These are phyloP conservation scores for Lasiurus borealis DNA, from an alignment of 2,113 vertebrate species.

Conservation along the genomic window DNA sequence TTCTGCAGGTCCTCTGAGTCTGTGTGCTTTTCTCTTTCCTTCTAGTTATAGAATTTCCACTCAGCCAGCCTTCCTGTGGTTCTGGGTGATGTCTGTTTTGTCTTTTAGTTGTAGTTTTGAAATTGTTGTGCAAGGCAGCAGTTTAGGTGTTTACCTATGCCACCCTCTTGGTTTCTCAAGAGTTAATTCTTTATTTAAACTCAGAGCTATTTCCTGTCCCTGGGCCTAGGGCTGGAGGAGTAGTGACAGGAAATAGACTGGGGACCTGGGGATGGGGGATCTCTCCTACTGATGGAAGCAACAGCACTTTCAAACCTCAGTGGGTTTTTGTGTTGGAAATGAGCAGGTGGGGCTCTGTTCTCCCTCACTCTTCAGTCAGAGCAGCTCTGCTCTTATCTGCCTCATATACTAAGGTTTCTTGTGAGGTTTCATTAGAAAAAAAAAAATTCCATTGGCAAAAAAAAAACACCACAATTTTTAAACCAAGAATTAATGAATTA, in stretches of 20 bases:
- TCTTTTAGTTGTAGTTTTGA: no score
- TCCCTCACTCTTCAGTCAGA: background rate
- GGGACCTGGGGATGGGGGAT: background rate
- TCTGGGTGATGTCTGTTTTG: no score
- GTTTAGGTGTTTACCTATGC: no score
- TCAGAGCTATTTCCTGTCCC: conserved; percentile 38
- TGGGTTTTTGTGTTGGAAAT: background rate
- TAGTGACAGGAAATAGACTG: background rate
- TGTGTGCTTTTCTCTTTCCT: no score
- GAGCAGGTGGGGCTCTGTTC: background rate
- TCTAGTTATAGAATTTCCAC: no score
- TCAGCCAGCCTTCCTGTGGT: no score
- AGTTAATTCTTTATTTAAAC: conserved; percentile 38
- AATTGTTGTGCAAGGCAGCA: no score
- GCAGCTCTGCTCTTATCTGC: background rate
- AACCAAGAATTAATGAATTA: background rate
- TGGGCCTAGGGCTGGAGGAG: background rate
- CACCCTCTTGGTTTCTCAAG: background rate
- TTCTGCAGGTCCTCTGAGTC: no score
- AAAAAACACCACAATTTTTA: background rate
- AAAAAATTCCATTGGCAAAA: background rate
- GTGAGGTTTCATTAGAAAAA: background rate
- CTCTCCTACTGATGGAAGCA: background rate
- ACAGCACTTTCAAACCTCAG: background rate
- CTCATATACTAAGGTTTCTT: background rate